These are phyloP conservation scores for Phycodurus eques DNA, from an alignment of 2,113 vertebrate species.

Conservation along the genomic window DNA sequence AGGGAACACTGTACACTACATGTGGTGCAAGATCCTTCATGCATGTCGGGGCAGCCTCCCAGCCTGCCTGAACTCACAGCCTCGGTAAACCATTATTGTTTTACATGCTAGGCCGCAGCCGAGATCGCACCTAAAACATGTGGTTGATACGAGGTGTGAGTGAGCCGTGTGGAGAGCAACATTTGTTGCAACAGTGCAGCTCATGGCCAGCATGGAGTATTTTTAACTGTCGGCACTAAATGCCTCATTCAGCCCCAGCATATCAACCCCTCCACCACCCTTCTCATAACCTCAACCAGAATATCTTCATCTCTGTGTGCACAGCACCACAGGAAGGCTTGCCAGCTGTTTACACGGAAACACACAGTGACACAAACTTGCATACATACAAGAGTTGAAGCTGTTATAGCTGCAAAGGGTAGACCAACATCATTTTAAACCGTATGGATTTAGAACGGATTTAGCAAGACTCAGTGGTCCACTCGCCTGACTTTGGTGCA, in stretches of 20 bases:
- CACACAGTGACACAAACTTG: constrained; percentile 25
- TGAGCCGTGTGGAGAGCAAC: constrained; percentile 13
- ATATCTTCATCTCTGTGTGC: constrained; percentile 70
- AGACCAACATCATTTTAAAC: too few relatives aligned
- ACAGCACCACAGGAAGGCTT: constrained; percentile 59
- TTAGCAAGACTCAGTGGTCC: too few relatives aligned
- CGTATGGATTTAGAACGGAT: too few relatives aligned
- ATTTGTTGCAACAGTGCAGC: constrained; percentile 38
- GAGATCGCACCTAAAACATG: constrained; percentile 55
- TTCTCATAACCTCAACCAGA: constrained; percentile 67
- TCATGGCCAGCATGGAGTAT: constrained; percentile 46
- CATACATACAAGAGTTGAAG: constrained; percentile 10
- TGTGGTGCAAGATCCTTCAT: constrained; percentile 43
- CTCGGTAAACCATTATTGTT: constrained; percentile 73
- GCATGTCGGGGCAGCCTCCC: constrained; percentile 54
- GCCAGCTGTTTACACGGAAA: constrained; percentile 68
- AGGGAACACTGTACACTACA: constrained; percentile 7
- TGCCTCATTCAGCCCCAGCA: constrained; percentile 67
- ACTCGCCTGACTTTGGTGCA: too few relatives aligned
- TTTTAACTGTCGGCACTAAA: constrained; percentile 74
- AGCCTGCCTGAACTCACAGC: constrained; percentile 46
- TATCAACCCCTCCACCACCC: constrained; percentile 47
- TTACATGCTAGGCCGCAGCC: constrained; percentile 51
- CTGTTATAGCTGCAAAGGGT: too few relatives aligned
- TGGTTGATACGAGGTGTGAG: constrained; percentile 28